Evolutionary conservation across 2,113 vertebrate genomes (phyloP).

Genomic region (Rousettus leschenaultii): DNA sequence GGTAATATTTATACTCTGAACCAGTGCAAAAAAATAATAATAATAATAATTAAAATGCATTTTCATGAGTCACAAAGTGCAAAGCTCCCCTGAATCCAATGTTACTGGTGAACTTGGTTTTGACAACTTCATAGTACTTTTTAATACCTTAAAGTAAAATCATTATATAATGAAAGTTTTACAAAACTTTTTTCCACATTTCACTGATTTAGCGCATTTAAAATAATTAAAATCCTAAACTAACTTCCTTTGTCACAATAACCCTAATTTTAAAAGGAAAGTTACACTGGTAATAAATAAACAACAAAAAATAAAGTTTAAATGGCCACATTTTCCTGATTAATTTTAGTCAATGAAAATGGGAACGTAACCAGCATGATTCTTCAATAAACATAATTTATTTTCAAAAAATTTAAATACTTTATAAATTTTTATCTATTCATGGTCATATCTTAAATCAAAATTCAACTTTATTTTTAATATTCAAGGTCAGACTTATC

Average conservation of each 20-base stretch:
- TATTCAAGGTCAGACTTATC: conserved; percentile 72
- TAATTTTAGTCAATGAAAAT: conserved; percentile 72
- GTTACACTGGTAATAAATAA: conserved; percentile 72
- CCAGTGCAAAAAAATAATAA: conserved; percentile 85
- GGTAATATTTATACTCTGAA: conserved; percentile 80
- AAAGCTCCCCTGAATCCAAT: conserved; percentile 78
- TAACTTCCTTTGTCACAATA: conserved; percentile 71
- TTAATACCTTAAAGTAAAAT: conserved; percentile 82
- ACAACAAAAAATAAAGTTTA: conserved; percentile 72
- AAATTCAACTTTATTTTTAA: conserved; percentile 68
- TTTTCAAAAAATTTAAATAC: conserved; percentile 71
- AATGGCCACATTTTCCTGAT: conserved; percentile 59
- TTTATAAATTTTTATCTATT: conserved; percentile 68
- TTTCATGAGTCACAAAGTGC: conserved; percentile 85
- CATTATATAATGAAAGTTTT: conserved; percentile 74
- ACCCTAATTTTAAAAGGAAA: conserved; percentile 87
- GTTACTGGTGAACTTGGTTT: conserved; percentile 71
- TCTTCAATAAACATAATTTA: conserved; percentile 67
- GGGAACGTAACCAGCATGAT: conserved; percentile 65
- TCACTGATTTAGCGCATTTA: conserved; percentile 79
- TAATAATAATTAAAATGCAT: conserved; percentile 81
- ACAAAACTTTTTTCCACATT: conserved; percentile 71
- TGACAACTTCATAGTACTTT: conserved; percentile 75
- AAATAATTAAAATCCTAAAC: conserved; percentile 79
- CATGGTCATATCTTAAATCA: conserved; percentile 76